Base-by-base conservation (phyloP, 2,888 invertebrate species). In the Philhelius pedissequus region DNA sequence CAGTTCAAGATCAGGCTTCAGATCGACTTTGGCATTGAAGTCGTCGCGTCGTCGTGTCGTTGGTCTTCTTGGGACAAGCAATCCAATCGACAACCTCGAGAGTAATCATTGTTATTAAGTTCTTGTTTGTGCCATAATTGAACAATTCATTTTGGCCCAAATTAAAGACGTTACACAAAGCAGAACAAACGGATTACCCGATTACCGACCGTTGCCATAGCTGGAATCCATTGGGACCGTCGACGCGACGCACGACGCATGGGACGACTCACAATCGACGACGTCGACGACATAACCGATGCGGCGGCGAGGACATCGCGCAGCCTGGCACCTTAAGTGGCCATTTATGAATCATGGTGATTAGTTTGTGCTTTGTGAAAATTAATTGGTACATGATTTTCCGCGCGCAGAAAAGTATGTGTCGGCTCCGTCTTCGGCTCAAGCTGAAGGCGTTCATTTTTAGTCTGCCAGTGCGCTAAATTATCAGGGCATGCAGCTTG, bases 61-160 rank as follows among this genome's bases (percentile, higher is more conserved):
- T 18, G 50, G 60, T 11, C 71, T 20, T 40, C 15, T 40, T 18
- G 15, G 25, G 48, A 15, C 13, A 13, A 38, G 58, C 13, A 25
- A 50, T 52, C 56, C 75, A 70, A 70, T 81, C 75, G 50, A 40
- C 35, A 70, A 78, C 79, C 66, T 32, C 74, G 75, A 84, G 79
- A 84, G 69, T 79, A 75, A 87, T 87, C 83, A 87, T 87, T 86
- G 86, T 87, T 87, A 87, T 87, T 87, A 87, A 87, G 84, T 86
- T 87, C 86, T 86, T 87, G 87, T 87, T 87, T 87, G 87, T 87
- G 87, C 82, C 86, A 87, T 87, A 87, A 87, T 87, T 87, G 87
- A 87, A 87, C 87, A 87, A 87, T 87, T 87, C 87, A 87, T 87
- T 87, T 79, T 80, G 80, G 80, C 20, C 80, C 84, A 84, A 87